Conservation (phyloP, 2,888 invertebrate genomes). For the Ametastegia equiseti region DNA sequence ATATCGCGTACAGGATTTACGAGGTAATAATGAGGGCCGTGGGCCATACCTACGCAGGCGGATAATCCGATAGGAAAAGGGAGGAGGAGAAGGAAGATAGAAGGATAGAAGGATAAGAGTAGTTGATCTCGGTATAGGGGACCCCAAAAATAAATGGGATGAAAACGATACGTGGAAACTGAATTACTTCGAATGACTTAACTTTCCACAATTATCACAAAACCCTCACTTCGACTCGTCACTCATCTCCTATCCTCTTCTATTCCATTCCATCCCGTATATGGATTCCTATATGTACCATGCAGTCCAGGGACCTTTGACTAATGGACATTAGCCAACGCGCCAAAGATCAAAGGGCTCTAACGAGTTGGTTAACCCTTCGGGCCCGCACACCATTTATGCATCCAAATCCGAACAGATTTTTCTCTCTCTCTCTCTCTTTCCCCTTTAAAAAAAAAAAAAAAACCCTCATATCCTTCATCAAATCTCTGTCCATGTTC, state of each 20-base stretch:
- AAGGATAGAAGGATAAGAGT: not conserved
- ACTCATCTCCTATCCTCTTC: too few relatives aligned
- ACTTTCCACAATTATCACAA: not conserved
- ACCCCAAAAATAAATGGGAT: conserved; percentile 14
- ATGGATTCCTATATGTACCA: too few relatives aligned
- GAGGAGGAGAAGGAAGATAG: not conserved
- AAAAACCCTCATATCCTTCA: too few relatives aligned
- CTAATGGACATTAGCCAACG: not conserved
- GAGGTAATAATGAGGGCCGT: conserved; percentile 18
- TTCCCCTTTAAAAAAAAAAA: too few relatives aligned
- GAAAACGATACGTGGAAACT: not conserved
- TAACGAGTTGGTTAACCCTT: conserved; percentile 10
- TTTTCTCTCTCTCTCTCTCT: too few relatives aligned
- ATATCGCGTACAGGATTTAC: not conserved
- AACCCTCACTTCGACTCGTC: too few relatives aligned
- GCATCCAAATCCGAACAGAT: not conserved
- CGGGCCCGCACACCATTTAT: not conserved
- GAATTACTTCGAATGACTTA: conserved; percentile 16
- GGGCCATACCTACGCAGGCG: not conserved
- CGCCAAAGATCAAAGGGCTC: conserved; percentile 20
- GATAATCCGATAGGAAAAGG: not conserved
- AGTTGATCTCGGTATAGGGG: too few relatives aligned
- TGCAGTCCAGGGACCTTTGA: not conserved
- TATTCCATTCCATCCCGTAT: too few relatives aligned
- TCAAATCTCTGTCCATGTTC: too few relatives aligned